These are phyloP conservation scores for Amphiduros pacificus DNA, from an alignment of 2,888 invertebrate species.

Conservation along the genomic window DNA sequence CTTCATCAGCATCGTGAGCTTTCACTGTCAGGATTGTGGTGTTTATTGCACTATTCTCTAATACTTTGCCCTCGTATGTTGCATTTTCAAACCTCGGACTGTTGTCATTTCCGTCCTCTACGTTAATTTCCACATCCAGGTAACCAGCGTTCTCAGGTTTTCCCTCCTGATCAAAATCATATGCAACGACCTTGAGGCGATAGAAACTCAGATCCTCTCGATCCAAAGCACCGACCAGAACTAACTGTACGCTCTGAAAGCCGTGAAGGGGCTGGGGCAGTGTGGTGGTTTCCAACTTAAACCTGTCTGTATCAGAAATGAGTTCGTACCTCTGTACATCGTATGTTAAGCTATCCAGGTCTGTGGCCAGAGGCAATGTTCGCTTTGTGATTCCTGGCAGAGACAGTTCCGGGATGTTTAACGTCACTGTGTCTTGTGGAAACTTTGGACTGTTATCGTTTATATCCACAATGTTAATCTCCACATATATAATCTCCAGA, in stretches of 20 bases:
- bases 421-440: background rate
- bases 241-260: background rate
- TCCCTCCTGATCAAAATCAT: conserved; percentile 10
- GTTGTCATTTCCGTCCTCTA: conserved; percentile 13
- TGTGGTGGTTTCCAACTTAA: background rate
- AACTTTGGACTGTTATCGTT: conserved; percentile 3
- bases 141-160: background rate
- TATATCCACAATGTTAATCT: background rate
- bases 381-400: background rate
- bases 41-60: conserved; percentile 6
- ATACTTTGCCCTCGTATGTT: conserved; percentile 1
- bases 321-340: background rate
- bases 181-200: background rate
- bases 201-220: conserved; percentile 4
- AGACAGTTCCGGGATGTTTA: background rate
- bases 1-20: conserved; percentile 7
- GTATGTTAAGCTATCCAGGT: background rate
- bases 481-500: conserved; percentile 47
- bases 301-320: background rate
- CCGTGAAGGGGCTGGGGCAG: background rate
- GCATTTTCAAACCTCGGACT: conserved; percentile 2
- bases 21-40: background rate
- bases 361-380: background rate
- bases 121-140: background rate
- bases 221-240: conserved; percentile 2